Conservation (phyloP, 1,140 invertebrate species). For the Pseudomyrmex cubaensis region DNA sequence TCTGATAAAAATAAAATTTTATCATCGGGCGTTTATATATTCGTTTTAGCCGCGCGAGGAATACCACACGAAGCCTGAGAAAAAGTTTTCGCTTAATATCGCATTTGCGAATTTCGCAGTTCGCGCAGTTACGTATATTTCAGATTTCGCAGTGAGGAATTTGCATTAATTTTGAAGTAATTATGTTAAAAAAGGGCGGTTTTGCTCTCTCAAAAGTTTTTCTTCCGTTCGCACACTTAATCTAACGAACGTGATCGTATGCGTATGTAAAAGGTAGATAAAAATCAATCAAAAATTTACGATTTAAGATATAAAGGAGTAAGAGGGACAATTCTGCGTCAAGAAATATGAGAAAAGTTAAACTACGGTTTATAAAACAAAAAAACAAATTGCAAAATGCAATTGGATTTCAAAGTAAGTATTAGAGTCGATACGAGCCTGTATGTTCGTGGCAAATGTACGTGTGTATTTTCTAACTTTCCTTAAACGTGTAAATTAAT, state of each 20-base stretch:
- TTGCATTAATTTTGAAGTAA: slow-evolving; percentile 56
- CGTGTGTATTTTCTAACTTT: too few relatives aligned
- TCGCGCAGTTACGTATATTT: slow-evolving; percentile 45
- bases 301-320: slow-evolving; percentile 12
- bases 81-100: slow-evolving; percentile 59
- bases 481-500: too few relatives aligned
- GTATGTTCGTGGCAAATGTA: too few relatives aligned
- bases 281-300: slow-evolving; percentile 21
- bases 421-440: too few relatives aligned
- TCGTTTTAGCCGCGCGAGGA: slow-evolving; percentile 2
- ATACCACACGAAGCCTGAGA: slow-evolving; percentile 21
- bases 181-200: slow-evolving; percentile 8
- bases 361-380: neutral
- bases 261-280: neutral
- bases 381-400: neutral
- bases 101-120: slow-evolving; percentile 46
- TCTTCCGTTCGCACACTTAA: slow-evolving; percentile 32
- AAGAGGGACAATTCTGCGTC: neutral
- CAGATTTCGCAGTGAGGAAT: slow-evolving; percentile 43
- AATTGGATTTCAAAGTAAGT: neutral
- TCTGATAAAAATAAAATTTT: slow-evolving; percentile 53
- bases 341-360: neutral
- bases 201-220: slow-evolving; percentile 18
- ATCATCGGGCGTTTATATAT: slow-evolving; percentile 15
- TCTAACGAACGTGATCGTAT: neutral